Evolutionary conservation across 2,888 invertebrate genomes (phyloP).

Genomic region (Neocrepidodera transversa): DNA sequence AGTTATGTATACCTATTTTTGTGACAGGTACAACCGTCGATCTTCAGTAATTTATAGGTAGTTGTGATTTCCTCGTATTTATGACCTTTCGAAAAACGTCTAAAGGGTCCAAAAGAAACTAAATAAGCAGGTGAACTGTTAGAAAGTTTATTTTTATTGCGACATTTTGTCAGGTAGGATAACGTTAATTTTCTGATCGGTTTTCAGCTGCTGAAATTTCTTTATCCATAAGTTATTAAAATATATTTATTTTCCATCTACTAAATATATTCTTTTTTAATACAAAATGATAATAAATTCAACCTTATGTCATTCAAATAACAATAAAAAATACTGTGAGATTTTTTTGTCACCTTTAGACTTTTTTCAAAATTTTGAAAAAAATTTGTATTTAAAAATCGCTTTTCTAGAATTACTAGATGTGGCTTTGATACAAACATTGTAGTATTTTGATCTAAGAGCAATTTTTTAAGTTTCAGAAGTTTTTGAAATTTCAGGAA

Average conservation of each 20-base stretch:
- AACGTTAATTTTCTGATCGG: too few species aligned
- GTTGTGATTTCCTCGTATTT: slow-evolving; percentile 9
- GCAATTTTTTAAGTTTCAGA: too few species aligned
- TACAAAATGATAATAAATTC: neutral
- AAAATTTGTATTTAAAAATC: too few species aligned
- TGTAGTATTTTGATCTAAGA: too few species aligned
- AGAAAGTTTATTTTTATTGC: neutral
- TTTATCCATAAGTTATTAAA: neutral
- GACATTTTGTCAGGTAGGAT: neutral
- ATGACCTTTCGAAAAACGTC: neutral
- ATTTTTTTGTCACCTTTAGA: too few species aligned
- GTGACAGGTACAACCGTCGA: neutral
- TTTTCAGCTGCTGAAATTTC: too few species aligned
- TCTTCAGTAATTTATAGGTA: slow-evolving; percentile 12
- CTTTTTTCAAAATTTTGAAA: too few species aligned
- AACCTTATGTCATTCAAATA: too few species aligned
- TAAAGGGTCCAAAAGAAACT: neutral
- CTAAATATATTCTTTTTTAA: neutral
- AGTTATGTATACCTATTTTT: neutral
- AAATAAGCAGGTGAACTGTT: slow-evolving; percentile 13
- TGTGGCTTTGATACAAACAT: too few species aligned
- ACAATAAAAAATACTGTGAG: too few species aligned
- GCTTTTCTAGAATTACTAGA: too few species aligned
- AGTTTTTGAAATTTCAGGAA: too few species aligned
- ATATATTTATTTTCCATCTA: slow-evolving; percentile 2